Percentiles rank a stretch among this genome's conserved stretches.
Evolutionary conservation across 92 coral and sea anemone species (phyloP).

Genomic region (Pocillopora meandrina): DNA sequence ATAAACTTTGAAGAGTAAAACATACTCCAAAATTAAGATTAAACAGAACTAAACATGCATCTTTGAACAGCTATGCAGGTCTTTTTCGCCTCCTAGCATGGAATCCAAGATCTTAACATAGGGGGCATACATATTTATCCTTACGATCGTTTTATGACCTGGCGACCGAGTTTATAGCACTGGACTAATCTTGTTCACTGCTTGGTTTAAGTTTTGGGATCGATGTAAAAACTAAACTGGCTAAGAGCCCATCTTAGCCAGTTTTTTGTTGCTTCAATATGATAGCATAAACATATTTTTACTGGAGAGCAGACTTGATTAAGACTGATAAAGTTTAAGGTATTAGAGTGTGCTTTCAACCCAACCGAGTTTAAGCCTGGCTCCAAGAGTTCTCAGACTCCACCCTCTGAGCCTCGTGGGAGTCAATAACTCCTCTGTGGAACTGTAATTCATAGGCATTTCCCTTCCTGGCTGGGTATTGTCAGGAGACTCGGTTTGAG

Average conservation of each 20-base stretch:
- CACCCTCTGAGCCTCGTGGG: constrained; percentile 13
- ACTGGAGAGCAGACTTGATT: no score
- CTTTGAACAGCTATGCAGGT: no score
- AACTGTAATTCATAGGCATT: constrained; percentile 8
- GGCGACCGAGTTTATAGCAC: not conserved
- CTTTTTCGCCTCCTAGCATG: no score
- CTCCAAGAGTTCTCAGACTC: constrained; percentile 33
- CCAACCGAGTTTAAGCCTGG: constrained; percentile 55
- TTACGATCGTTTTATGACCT: not conserved
- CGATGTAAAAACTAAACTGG: no score
- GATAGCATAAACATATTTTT: no score
- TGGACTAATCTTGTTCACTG: not conserved
- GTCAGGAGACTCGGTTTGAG: not conserved
- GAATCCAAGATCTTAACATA: no score
- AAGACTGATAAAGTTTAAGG: not conserved
- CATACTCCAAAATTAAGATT: no score
- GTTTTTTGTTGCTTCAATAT: no score
- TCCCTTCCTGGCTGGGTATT: not conserved
- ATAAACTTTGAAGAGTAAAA: no score
- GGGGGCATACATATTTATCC: not conserved
- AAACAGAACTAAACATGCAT: no score
- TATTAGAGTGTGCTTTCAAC: constrained; percentile 40
- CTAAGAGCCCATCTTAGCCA: no score
- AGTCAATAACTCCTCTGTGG: not conserved
- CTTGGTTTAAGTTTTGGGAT: no score